A percentile compares a stretch with the other conserved stretches of the same genome.
phyloP scores from a whole-genome alignment of 30 jellyfish, hydroid and myxozoan species.

The Pseudorhiza aurosa region DNA sequence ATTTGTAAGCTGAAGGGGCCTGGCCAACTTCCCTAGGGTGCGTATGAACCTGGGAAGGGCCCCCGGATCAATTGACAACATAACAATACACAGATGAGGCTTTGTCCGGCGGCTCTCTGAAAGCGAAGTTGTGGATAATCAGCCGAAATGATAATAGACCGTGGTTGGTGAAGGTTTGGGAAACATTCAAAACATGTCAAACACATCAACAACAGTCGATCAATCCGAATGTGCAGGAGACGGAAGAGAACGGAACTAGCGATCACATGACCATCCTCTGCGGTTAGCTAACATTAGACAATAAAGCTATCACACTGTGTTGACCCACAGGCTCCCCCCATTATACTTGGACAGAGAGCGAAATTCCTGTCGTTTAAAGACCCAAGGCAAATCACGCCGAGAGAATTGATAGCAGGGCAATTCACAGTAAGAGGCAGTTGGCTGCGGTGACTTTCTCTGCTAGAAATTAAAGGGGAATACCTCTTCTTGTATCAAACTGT shows the following conservation, averaged over 20 bases:
- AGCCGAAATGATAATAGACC: too few relatives aligned
- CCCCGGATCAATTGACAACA: too few relatives aligned
- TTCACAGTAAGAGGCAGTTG: constrained; percentile 67
- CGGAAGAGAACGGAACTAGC: constrained; percentile 28
- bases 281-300: constrained; percentile 8
- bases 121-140: too few relatives aligned
- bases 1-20: too few relatives aligned
- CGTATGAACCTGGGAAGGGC: too few relatives aligned
- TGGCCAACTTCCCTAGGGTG: too few relatives aligned
- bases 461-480: constrained; percentile 78
- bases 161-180: background rate
- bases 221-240: background rate
- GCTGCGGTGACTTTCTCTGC: constrained; percentile 67
- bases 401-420: constrained; percentile 65
- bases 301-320: constrained; percentile 28
- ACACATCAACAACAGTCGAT: background rate
- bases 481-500: constrained; percentile 64
- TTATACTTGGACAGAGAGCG: constrained; percentile 33
- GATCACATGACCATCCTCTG: constrained; percentile 29
- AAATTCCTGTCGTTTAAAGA: constrained; percentile 47
- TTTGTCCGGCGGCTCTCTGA: too few relatives aligned
- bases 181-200: background rate
- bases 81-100: too few relatives aligned
- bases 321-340: constrained; percentile 81
- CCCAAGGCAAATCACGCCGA: constrained; percentile 69